Conservation (phyloP, 2,797 vertebrate species). For the Lophius americanus region DNA sequence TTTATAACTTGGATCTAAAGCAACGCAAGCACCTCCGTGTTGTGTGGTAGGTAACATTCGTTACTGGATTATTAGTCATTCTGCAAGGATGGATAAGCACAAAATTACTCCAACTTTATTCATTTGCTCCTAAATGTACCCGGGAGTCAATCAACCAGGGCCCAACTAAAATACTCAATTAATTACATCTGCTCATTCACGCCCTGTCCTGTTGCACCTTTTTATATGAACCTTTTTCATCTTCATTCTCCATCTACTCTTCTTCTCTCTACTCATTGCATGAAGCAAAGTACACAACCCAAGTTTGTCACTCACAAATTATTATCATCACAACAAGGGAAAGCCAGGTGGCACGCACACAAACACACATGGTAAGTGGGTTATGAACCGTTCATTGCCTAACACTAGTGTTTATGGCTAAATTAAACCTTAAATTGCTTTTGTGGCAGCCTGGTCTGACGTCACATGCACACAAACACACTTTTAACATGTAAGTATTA, state of each 20-base stretch:
- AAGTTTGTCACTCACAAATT: slow-evolving; percentile 15
- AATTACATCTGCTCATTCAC: neutral
- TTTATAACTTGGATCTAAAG: too few species aligned
- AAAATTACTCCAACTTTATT: too few species aligned
- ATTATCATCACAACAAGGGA: slow-evolving; percentile 28
- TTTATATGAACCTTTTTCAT: neutral
- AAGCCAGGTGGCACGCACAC: slow-evolving; percentile 10
- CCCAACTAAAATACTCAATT: too few species aligned
- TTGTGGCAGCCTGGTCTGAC: slow-evolving; percentile 5
- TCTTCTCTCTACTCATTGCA: neutral
- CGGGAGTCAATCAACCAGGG: too few species aligned
- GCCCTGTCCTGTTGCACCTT: neutral
- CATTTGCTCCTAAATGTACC: too few species aligned
- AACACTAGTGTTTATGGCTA: neutral
- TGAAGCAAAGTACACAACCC: neutral
- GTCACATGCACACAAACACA: neutral
- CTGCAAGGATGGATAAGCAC: too few species aligned
- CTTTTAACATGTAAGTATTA: neutral
- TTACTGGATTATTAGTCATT: too few species aligned
- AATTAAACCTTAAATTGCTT: slow-evolving; percentile 16
- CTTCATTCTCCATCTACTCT: neutral
- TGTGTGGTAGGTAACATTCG: too few species aligned
- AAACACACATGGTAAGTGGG: neutral
- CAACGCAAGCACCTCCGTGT: too few species aligned
- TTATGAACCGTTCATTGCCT: neutral